A percentile compares a stretch with the other conserved stretches of the same genome.
These are phyloP conservation scores for Caenorhabditis sp. DNA, from an alignment of 2,888 invertebrate genomes.

Conservation along the genomic window DNA sequence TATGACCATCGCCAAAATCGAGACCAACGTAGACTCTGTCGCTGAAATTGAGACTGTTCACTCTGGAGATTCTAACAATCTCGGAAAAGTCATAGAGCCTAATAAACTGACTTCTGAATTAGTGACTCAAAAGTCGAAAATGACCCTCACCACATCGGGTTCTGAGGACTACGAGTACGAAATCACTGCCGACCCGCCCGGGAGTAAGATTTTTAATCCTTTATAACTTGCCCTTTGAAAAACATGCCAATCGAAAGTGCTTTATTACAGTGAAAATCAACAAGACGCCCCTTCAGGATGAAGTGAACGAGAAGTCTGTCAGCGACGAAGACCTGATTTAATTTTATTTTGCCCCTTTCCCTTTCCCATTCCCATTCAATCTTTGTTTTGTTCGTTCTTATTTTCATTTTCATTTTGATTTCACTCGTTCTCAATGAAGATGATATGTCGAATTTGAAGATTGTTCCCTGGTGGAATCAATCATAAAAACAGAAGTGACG, in stretches of 20 bases:
- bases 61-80: slow-evolving; percentile 44
- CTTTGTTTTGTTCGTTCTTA: background rate
- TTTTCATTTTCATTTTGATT: no score
- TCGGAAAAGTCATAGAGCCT: slow-evolving; percentile 3
- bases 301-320: slow-evolving; percentile 46
- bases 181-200: slow-evolving; percentile 58
- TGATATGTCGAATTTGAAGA: slow-evolving; percentile 7
- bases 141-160: background rate
- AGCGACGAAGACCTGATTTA: slow-evolving; percentile 50
- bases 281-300: slow-evolving; percentile 55
- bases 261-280: slow-evolving; percentile 52
- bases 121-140: background rate
- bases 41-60: slow-evolving; percentile 16
- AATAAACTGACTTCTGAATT: slow-evolving; percentile 28
- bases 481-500: slow-evolving; percentile 47
- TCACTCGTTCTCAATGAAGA: slow-evolving; percentile 1
- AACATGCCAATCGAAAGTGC: background rate
- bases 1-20: slow-evolving; percentile 13
- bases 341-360: slow-evolving; percentile 22
- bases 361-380: slow-evolving; percentile 3
- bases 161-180: slow-evolving; percentile 57
- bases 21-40: background rate
- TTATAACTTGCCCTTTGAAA: background rate
- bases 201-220: slow-evolving; percentile 38
- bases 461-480: slow-evolving; percentile 17